Conservation (phyloP, 2,113 vertebrate species). For the Eira barbara region DNA sequence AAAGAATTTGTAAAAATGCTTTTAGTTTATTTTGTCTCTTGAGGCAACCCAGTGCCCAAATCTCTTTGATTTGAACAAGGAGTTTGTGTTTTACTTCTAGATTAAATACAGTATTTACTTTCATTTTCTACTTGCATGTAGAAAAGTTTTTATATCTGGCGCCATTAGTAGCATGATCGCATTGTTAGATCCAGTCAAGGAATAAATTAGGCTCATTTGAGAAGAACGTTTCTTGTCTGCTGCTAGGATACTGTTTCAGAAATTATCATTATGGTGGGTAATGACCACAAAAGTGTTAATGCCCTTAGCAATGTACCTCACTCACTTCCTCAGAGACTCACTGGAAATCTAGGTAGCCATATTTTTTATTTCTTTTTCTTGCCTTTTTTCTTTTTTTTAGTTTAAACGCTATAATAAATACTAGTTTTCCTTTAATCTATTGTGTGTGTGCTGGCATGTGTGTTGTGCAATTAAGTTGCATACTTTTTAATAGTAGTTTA, state of each 20-base stretch:
- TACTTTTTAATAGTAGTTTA: not conserved
- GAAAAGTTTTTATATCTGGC: not conserved
- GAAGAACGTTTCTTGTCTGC: slow-evolving; percentile 35
- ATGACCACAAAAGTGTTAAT: slow-evolving; percentile 47
- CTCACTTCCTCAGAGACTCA: slow-evolving; percentile 22
- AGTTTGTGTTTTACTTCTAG: not conserved
- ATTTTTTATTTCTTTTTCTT: not conserved
- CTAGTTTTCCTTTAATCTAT: not conserved
- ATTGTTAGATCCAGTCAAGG: slow-evolving; percentile 29
- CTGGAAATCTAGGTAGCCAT: not conserved
- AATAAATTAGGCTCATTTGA: slow-evolving; percentile 49
- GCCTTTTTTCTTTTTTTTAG: not conserved
- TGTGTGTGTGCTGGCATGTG: not conserved
- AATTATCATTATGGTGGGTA: slow-evolving; percentile 13
- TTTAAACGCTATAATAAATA: not conserved
- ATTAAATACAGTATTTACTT: slow-evolving; percentile 51
- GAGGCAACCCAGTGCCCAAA: not conserved
- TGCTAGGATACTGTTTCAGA: not conserved
- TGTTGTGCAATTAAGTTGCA: not conserved
- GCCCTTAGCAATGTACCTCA: not conserved
- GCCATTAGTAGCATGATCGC: not conserved
- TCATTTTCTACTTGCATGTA: slow-evolving; percentile 15
- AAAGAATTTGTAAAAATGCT: not conserved
- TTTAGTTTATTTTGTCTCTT: not conserved
- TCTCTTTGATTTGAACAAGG: not conserved